These are phyloP conservation scores for Idris sp. DNA, from an alignment of 1,140 invertebrate species.

Conservation along the genomic window DNA sequence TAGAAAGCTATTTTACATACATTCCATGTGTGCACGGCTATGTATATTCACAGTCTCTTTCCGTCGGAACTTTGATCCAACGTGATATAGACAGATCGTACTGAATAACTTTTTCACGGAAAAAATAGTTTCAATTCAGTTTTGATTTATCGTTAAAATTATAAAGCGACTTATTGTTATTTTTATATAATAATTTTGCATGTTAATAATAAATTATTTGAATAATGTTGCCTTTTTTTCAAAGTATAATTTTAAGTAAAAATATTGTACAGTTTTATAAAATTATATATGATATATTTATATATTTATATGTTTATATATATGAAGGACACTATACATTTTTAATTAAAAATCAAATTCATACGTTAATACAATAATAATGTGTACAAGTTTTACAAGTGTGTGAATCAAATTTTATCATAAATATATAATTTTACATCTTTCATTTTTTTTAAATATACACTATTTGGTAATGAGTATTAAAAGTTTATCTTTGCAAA, in stretches of 20 bases:
- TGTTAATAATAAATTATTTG: no score
- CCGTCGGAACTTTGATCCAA: conserved; percentile 48
- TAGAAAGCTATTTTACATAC: conserved; percentile 54
- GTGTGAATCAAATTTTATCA: conserved; percentile 32
- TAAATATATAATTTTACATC: conserved; percentile 27
- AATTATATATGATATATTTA: no score
- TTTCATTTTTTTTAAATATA: conserved; percentile 22
- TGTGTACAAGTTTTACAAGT: conserved; percentile 26
- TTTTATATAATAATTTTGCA: no score
- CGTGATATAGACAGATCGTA: conserved; percentile 11
- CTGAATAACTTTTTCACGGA: conserved; percentile 10
- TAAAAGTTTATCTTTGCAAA: conserved; percentile 8
- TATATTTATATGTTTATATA: no score
- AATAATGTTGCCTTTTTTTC: no score
- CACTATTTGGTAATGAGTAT: conserved; percentile 40
- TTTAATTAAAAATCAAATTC: no score
- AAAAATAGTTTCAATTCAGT: conserved; percentile 33
- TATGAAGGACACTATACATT: no score
- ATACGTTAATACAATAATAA: conserved; percentile 12
- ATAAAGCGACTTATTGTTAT: conserved; percentile 7
- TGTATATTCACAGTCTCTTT: conserved; percentile 42
- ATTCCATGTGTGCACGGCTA: conserved; percentile 31
- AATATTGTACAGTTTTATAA: no score
- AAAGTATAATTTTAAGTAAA: no score
- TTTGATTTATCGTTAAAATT: conserved; percentile 16